Percentiles rank a stretch among this genome's conserved stretches.
Evolutionary conservation across 37 sponge, comb jelly and placozoan species (phyloP).

Genomic region (Lycopodina hypogea): DNA sequence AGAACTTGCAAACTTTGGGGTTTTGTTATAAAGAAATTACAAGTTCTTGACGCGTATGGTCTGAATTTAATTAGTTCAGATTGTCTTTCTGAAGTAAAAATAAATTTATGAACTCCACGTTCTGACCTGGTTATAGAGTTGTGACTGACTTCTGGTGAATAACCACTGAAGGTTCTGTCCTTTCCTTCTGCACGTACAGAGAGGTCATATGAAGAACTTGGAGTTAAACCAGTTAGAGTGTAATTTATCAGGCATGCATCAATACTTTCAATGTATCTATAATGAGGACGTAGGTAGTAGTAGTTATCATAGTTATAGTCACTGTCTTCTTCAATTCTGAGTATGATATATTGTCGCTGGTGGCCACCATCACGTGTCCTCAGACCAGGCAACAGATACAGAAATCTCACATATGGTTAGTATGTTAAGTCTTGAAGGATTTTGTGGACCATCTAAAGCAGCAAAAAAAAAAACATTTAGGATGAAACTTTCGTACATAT

Average conservation of each 20-base stretch:
- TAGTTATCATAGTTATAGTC: background rate
- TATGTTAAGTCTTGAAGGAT: background rate
- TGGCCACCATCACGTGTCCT: constrained; percentile 29
- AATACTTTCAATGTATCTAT: background rate
- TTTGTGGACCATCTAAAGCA: constrained; percentile 9
- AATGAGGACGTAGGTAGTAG: background rate
- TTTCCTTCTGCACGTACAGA: constrained; percentile 12
- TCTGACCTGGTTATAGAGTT: constrained; percentile 26
- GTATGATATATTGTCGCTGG: background rate
- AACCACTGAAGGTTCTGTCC: background rate
- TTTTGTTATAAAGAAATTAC: too few relatives aligned
- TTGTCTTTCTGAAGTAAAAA: too few relatives aligned
- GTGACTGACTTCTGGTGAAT: background rate
- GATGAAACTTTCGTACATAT: too few relatives aligned
- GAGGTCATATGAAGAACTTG: constrained; percentile 11
- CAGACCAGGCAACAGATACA: constrained; percentile 12
- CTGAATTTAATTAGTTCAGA: too few relatives aligned
- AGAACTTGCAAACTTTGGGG: too few relatives aligned
- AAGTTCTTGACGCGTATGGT: too few relatives aligned
- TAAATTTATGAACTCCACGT: too few relatives aligned
- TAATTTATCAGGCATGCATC: background rate
- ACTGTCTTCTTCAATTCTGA: background rate
- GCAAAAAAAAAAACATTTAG: too few relatives aligned
- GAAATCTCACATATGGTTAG: background rate
- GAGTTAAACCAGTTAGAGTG: constrained; percentile 8